These are phyloP conservation scores for Macrobrachium nipponense DNA, from an alignment of 1,140 invertebrate species.

Conservation along the genomic window DNA sequence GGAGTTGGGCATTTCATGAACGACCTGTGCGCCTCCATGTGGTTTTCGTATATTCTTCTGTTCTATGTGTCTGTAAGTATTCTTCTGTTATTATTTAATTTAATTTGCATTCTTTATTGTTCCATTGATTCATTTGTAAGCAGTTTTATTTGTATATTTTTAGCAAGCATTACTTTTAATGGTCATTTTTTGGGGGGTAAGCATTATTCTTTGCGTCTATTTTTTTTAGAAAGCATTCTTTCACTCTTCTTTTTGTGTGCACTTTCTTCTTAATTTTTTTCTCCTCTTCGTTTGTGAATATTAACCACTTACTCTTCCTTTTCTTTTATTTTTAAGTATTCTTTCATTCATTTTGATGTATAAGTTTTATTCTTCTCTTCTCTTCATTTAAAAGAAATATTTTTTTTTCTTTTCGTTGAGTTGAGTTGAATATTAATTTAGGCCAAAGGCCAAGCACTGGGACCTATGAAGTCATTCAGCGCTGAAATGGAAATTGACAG, in stretches of 20 bases:
- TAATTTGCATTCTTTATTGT: background rate
- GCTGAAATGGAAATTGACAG: too few species aligned
- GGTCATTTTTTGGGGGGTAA: background rate
- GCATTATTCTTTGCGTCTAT: background rate
- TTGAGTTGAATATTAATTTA: too few species aligned
- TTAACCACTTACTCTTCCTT: too few species aligned
- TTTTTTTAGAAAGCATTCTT: background rate
- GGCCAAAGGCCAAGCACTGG: too few species aligned
- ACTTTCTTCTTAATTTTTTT: background rate
- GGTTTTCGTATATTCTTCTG: constrained; percentile 95
- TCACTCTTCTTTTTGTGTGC: background rate
- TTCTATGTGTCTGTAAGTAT: constrained; percentile 83
- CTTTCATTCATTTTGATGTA: too few species aligned
- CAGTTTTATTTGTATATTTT: background rate
- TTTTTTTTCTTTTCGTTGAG: too few species aligned
- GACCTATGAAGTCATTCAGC: too few species aligned
- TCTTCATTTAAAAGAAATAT: too few species aligned
- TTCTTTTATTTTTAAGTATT: too few species aligned
- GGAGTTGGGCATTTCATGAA: constrained; percentile 90
- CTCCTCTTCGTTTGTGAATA: background rate
- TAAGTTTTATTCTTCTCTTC: too few species aligned
- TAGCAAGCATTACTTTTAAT: too few species aligned
- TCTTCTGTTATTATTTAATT: background rate
- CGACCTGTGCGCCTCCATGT: constrained; percentile 95
- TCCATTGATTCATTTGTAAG: background rate